Evolutionary conservation across 1,140 invertebrate genomes (phyloP), one percentile per base, ranked within the genome.

Genomic region (Psilanteris sp.): DNA sequence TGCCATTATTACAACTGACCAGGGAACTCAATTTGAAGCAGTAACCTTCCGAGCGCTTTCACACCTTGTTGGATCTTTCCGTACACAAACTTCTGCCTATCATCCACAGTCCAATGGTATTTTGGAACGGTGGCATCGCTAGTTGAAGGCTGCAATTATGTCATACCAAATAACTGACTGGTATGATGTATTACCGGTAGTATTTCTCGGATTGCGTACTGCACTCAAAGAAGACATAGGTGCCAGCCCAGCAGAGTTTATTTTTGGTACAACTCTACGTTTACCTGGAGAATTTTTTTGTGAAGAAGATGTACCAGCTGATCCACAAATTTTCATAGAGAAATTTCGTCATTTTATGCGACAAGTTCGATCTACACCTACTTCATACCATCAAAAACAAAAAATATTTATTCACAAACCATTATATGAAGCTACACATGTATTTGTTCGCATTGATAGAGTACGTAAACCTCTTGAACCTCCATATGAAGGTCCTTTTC

Each of bases 171-270:
- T 1, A 11, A 15, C 11, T 4, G 15, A 37, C 14, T 37, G 34
- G 15, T 16, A 22, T n/a, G 32, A 55, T 0, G 15, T 10, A 24
- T 68, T 90, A 1, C 85, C 88, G 2, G 55, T 80, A 0, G 83
- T 89, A 1, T 59, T 90, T 0, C 52, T 89, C 0, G 88, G 88
- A 3, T 66, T 89, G 0, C 46, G 87, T 15, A 52, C 81, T 3
- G 64, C 79, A 1, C 57, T 61, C 20, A 85, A 86, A 32, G 74
- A 82, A 8, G 85, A 88, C 31, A 29, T 85, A 0, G 46, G 82
- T 15, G 68, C 79, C 0, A 83, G 83, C 0, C 54, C 85, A 1
- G 84, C 84, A 4, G 81, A 87, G 27, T 43, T 86, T 14, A 48
- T 88, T 0, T 88, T 80, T 37, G 87, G 86, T 0, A 73, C 66